A percentile compares a stretch with the other conserved stretches of the same genome.
Evolutionary conservation across 2,797 vertebrate genomes (phyloP).

Genomic region (Corythornis leucogaster): DNA sequence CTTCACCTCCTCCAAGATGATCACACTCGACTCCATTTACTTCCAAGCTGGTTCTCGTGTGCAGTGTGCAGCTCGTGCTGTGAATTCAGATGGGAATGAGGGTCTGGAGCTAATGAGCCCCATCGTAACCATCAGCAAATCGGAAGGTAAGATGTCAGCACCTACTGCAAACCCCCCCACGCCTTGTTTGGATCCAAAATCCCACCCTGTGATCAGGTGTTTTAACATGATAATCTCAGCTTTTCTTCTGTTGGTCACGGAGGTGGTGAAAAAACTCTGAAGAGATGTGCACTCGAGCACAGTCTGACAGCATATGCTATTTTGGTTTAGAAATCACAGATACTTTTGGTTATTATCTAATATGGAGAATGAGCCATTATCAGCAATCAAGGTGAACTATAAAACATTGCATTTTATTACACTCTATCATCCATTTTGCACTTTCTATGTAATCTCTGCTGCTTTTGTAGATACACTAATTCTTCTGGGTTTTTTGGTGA

Average conservation of each 20-base stretch:
- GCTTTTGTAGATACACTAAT: not conserved
- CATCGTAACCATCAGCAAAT: conserved; percentile 82
- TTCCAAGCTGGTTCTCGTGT: conserved; percentile 92
- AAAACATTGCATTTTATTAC: not conserved
- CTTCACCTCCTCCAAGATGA: conserved; percentile 93
- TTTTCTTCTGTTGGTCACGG: not conserved
- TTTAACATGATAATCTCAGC: not conserved
- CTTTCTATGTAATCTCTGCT: not conserved
- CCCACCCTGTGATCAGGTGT: not conserved
- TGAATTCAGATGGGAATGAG: conserved; percentile 87
- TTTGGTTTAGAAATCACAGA: not conserved
- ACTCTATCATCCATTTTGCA: not conserved
- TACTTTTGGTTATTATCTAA: not conserved
- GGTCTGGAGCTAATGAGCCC: conserved; percentile 92
- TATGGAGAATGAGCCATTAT: not conserved
- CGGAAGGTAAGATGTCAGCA: conserved; percentile 83
- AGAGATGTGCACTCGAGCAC: not conserved
- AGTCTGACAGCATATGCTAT: not conserved
- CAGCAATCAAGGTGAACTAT: not conserved
- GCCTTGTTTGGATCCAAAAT: not conserved
- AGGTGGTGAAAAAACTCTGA: not conserved
- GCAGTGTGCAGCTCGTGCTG: conserved; percentile 91
- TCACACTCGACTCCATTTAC: conserved; percentile 93
- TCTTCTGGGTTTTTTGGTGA: not conserved
- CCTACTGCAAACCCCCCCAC: not conserved